A percentile compares a stretch with the other conserved stretches of the same genome.
These are phyloP conservation scores for Pristionchus exspectatus DNA, from an alignment of 2,888 invertebrate species.

Conservation along the genomic window DNA sequence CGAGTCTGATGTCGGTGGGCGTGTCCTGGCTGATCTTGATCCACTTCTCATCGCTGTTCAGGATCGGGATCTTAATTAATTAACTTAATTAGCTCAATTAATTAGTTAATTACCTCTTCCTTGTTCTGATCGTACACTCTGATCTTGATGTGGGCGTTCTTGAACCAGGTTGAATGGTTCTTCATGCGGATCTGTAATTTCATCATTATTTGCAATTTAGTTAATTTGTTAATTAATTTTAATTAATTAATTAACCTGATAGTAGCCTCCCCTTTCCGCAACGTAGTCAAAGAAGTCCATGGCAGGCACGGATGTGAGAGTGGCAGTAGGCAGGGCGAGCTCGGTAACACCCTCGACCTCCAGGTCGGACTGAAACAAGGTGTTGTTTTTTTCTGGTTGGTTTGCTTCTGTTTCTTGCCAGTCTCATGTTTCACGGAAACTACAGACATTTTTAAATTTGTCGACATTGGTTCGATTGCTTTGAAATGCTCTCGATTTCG, in stretches of 20 bases:
- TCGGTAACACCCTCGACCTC: conserved; percentile 57
- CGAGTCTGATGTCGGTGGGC: conserved; percentile 46
- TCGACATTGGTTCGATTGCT: not conserved
- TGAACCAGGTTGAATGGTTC: conserved; percentile 53
- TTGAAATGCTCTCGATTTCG: not conserved
- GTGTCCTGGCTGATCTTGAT: conserved; percentile 56
- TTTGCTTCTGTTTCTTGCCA: no score
- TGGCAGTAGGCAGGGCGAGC: conserved; percentile 63
- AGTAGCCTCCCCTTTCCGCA: conserved; percentile 65
- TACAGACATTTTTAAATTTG: no score
- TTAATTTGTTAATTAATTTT: not conserved
- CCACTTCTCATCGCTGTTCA: conserved; percentile 67
- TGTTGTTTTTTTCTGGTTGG: no score
- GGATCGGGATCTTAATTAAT: conserved; percentile 16
- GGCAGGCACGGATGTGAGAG: conserved; percentile 56
- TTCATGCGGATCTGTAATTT: conserved; percentile 49
- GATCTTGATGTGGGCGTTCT: conserved; percentile 14
- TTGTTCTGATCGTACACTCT: conserved; percentile 52
- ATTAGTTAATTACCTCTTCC: not conserved
- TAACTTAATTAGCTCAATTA: not conserved
- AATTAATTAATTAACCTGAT: conserved; percentile 55
- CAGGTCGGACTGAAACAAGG: conserved; percentile 58
- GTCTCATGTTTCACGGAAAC: no score
- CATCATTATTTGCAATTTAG: not conserved
- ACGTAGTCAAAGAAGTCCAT: conserved; percentile 67